Percentiles rank a stretch among this genome's conserved stretches.
These are phyloP conservation scores for Peromyscus californicus DNA, from an alignment of 2,113 vertebrate species.

Conservation along the genomic window DNA sequence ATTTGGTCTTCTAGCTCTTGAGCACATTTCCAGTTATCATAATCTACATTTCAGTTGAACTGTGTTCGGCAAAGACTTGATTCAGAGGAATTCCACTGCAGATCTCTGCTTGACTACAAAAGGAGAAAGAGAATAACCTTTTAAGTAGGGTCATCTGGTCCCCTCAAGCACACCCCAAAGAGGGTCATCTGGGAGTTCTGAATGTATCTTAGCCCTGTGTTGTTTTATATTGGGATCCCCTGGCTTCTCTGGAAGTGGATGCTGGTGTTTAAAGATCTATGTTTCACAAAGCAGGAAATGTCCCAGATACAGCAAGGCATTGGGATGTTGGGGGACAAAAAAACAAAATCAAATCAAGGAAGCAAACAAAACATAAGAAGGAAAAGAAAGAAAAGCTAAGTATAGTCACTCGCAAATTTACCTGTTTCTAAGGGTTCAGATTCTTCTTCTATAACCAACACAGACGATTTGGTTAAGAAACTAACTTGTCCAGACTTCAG, in stretches of 20 bases:
- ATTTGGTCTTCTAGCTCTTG: too few species aligned
- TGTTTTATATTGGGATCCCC: neutral
- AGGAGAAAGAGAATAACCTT: neutral
- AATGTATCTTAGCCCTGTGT: neutral
- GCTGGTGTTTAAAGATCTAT: slow-evolving; percentile 13
- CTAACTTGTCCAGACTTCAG: neutral
- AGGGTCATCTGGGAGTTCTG: neutral
- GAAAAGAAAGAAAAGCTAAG: neutral
- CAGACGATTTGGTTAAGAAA: neutral
- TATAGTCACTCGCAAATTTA: neutral
- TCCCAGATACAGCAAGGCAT: neutral
- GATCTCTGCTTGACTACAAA: neutral
- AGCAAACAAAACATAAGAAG: neutral
- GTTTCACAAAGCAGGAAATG: slow-evolving; percentile 16
- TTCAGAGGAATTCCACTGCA: neutral
- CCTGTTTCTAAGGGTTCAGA: neutral
- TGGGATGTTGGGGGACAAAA: neutral
- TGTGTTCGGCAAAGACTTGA: neutral
- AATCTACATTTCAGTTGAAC: neutral
- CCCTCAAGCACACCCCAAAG: neutral
- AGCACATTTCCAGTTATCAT: neutral
- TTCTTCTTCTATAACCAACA: neutral
- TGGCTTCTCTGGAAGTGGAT: neutral
- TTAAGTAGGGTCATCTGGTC: neutral
- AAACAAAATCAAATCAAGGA: neutral